Evolutionary conservation across 2,113 vertebrate genomes (phyloP), one percentile per base, ranked within the genome.

Genomic region (Sarotherodon lohbergeri): DNA sequence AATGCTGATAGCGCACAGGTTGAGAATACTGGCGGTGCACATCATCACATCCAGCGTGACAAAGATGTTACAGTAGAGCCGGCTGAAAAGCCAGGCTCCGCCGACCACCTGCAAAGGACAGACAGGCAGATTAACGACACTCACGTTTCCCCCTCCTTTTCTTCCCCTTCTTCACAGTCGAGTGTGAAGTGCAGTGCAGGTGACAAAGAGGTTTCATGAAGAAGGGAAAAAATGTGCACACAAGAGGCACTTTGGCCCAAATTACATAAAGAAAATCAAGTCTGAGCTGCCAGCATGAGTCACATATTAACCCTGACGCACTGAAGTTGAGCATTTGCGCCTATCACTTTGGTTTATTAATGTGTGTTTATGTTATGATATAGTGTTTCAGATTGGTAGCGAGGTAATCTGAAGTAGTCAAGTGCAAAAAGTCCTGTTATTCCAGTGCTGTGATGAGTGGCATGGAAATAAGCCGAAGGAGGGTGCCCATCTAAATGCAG

Each of bases 41-140:
- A 99, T 98, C 98, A 99, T 99, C 63, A 99, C 98, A 85, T 99
- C 98, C 95, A 99, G 95, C 88, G 98, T 98, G 95, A 99, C 98
- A 19, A 99, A 98, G 90, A 99, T 90, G 92, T 98, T 97, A 2
- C 98, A 99, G 90, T 97, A 98, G 80, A 98, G 63, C 3, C 97
- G 97, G 95, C 97, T 98, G 96, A 99, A 98, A 17, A 97, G 97
- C 98, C 98, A 99, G 80, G 97, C 96, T 43, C 98, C 98, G 12
- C 98, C 98, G 10, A 96, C 95, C 94, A 97, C 96, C 96, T 97
- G 95, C 86, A 88, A 57, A 89, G 56, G 80, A 92, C 85, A 94
- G 52, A 93, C 84, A 73, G 85, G 87, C 81, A 73, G 57, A 90
- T 94, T 89, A 96, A 89, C 86, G 85, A 54, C 39, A 34, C 86